These are phyloP conservation scores for Carcina quercana DNA, from an alignment of 2,888 invertebrate genomes.

Conservation along the genomic window DNA sequence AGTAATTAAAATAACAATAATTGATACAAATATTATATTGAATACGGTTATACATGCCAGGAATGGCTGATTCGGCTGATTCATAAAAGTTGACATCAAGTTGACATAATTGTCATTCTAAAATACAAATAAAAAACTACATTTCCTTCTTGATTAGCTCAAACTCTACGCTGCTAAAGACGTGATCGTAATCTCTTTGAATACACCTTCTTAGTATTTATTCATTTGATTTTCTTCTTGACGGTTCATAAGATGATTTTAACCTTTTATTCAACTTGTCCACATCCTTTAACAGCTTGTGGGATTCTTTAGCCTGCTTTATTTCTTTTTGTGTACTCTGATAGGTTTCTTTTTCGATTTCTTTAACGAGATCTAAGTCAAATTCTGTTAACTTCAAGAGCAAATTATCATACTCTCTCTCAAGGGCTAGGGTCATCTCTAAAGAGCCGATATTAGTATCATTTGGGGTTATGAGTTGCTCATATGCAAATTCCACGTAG, in stretches of 20 bases:
- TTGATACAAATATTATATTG: too few relatives aligned
- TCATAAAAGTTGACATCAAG: too few relatives aligned
- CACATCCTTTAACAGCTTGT: conserved; percentile 51
- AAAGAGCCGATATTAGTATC: conserved; percentile 73
- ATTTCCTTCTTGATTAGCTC: too few relatives aligned
- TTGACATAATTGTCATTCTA: too few relatives aligned
- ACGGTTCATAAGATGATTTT: conserved; percentile 51
- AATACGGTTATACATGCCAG: too few relatives aligned
- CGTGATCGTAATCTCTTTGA: too few relatives aligned
- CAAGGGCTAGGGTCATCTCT: conserved; percentile 77
- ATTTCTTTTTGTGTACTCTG: conserved; percentile 41
- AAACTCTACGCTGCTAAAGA: too few relatives aligned
- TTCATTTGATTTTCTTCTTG: conserved; percentile 21
- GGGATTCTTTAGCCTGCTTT: conserved; percentile 48
- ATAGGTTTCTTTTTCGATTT: conserved; percentile 54
- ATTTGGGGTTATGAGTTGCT: conserved; percentile 75
- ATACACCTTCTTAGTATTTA: conserved; percentile 1
- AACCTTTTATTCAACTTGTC: conserved; percentile 54
- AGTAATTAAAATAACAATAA: not conserved
- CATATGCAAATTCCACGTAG: conserved; percentile 79
- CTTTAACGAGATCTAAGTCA: conserved; percentile 47
- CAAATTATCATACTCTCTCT: conserved; percentile 61
- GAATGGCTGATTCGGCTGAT: too few relatives aligned
- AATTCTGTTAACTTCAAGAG: conserved; percentile 54
- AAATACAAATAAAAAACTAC: too few relatives aligned